Evolutionary conservation across 2,888 invertebrate genomes (phyloP).

Genomic region (Argynnis bischoffii): DNA sequence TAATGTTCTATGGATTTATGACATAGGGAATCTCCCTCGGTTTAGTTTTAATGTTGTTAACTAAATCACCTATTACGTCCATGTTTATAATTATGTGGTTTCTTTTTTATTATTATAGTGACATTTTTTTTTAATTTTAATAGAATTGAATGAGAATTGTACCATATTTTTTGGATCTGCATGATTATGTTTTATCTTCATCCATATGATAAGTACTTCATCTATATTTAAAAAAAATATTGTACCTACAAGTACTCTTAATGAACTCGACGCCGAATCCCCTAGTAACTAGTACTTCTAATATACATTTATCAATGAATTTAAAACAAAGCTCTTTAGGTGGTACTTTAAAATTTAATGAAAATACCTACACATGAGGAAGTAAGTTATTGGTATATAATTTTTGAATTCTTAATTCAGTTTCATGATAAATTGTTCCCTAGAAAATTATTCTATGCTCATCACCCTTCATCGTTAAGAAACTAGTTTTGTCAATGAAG

Average conservation of each 20-base stretch:
- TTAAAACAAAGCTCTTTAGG: no score
- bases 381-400: conserved; percentile 1
- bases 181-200: neutral
- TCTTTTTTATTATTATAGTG: conserved; percentile 2
- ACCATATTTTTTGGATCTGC: neutral
- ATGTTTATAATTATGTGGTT: conserved; percentile 24
- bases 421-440: conserved; percentile 23
- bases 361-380: neutral
- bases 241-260: neutral
- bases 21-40: conserved; percentile 59
- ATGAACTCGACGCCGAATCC: no score
- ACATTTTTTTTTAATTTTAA: neutral
- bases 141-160: neutral
- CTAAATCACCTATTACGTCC: conserved; percentile 55
- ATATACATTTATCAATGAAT: no score
- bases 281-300: no score
- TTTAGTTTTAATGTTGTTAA: conserved; percentile 57
- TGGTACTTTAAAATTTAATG: no score
- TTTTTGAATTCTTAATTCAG: neutral
- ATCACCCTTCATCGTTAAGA: conserved; percentile 32
- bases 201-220: neutral
- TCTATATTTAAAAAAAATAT: neutral
- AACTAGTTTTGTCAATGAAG: conserved; percentile 59
- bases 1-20: conserved; percentile 76
- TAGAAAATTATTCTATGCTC: conserved; percentile 20